phyloP scores from a whole-genome alignment of 2,888 invertebrate species.

The Harpagoxenus sublaevis region DNA sequence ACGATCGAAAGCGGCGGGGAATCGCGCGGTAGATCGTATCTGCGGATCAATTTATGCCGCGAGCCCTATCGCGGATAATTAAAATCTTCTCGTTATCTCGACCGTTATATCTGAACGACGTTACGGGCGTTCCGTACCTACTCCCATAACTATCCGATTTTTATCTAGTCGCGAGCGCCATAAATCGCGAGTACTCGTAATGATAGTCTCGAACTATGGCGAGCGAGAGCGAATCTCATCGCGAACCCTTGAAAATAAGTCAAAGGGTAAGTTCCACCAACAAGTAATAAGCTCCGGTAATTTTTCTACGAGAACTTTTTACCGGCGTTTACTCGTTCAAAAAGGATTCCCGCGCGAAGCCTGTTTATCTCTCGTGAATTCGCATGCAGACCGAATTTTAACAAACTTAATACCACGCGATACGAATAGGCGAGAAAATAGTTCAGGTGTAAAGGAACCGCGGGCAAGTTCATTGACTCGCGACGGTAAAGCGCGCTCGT shows the following conservation, averaged over 20 bases:
- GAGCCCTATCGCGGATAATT: constrained; percentile 55
- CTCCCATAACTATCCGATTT: constrained; percentile 29
- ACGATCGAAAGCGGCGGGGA: constrained; percentile 67
- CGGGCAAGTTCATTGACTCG: constrained; percentile 38
- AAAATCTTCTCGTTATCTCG: constrained; percentile 46
- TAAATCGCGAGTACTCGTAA: constrained; percentile 45
- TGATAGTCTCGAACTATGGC: constrained; percentile 35
- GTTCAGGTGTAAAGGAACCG: constrained; percentile 5
- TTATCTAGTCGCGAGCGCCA: constrained; percentile 29
- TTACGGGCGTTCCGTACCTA: constrained; percentile 44
- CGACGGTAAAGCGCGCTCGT: constrained; percentile 19
- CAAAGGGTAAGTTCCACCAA: constrained; percentile 2
- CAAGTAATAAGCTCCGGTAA: constrained; percentile 32
- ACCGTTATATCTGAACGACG: constrained; percentile 50
- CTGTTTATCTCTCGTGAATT: neutral
- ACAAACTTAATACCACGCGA: neutral
- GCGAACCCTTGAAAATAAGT: constrained; percentile 24
- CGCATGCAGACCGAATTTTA: neutral
- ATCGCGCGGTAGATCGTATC: constrained; percentile 61
- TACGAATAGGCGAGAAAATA: neutral
- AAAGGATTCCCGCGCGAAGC: neutral
- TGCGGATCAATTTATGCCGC: constrained; percentile 59
- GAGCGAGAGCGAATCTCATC: constrained; percentile 13
- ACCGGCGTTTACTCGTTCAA: neutral
- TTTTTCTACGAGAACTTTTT: neutral